These are phyloP conservation scores for Willisornis vidua DNA, from an alignment of 2,113 vertebrate species.

Conservation along the genomic window DNA sequence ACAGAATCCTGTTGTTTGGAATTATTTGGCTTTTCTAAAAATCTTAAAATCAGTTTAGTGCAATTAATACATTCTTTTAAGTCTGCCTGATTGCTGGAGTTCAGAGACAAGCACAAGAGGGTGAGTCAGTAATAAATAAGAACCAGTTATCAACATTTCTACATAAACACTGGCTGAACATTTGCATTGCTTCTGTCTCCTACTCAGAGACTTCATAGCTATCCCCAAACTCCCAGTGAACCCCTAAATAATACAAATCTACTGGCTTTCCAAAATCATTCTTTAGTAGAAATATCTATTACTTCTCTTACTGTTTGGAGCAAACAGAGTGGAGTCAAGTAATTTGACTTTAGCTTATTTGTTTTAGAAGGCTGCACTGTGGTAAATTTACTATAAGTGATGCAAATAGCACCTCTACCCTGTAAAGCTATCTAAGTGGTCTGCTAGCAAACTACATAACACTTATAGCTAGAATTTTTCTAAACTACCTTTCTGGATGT, in stretches of 20 bases:
- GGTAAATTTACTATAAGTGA: not conserved
- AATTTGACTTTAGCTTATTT: not conserved
- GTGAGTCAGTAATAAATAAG: not conserved
- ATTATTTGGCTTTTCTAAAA: not conserved
- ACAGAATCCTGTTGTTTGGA: not conserved
- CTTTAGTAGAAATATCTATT: not conserved
- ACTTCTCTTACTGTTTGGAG: not conserved
- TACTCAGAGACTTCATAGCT: not conserved
- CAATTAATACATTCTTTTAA: constrained; percentile 17
- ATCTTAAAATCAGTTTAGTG: not conserved
- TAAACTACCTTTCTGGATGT: not conserved
- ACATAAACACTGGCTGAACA: not conserved
- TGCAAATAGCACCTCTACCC: not conserved
- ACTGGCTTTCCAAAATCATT: not conserved
- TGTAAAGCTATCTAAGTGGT: not conserved
- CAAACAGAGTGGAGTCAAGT: not conserved
- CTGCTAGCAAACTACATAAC: not conserved
- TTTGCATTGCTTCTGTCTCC: not conserved
- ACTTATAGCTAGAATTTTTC: not conserved
- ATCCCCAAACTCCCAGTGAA: not conserved
- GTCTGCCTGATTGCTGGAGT: not conserved
- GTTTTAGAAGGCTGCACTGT: not conserved
- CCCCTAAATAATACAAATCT: not conserved
- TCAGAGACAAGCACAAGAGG: not conserved
- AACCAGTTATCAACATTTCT: not conserved